A percentile compares a stretch with the other conserved stretches of the same genome.
phyloP scores from a whole-genome alignment of 2,113 vertebrate species.

The Thymallus thymallus region DNA sequence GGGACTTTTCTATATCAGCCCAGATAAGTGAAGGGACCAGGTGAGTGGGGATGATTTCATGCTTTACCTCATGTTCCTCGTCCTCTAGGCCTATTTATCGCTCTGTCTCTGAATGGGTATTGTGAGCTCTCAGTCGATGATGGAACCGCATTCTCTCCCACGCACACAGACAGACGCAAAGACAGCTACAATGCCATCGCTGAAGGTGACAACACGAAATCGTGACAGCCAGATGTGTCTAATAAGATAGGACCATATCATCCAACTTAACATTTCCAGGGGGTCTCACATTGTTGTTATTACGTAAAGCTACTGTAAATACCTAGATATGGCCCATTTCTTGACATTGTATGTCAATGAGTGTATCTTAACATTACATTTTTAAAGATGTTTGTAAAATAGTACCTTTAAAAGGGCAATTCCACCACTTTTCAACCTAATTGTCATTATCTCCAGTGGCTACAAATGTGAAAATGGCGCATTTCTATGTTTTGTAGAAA shows the following conservation, averaged over 20 bases:
- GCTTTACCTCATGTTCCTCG: not conserved
- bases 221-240: not conserved
- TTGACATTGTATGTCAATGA: too few relatives aligned
- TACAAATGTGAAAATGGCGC: too few relatives aligned
- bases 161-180: slow-evolving; percentile 11
- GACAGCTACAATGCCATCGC: not conserved
- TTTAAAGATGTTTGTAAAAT: too few relatives aligned
- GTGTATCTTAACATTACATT: too few relatives aligned
- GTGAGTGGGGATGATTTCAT: not conserved
- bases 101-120: not conserved
- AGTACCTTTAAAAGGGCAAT: too few relatives aligned
- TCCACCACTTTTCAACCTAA: too few relatives aligned
- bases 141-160: not conserved
- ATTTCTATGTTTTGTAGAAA: too few relatives aligned
- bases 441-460: too few relatives aligned
- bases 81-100: not conserved
- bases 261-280: too few relatives aligned
- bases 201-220: not conserved
- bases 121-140: not conserved
- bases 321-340: too few relatives aligned
- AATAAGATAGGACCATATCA: not conserved
- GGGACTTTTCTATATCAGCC: not conserved
- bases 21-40: not conserved
- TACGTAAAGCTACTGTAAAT: too few relatives aligned
- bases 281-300: too few relatives aligned